These are phyloP conservation scores for Chionodraco myersi DNA, from an alignment of 2,113 vertebrate genomes.

Conservation along the genomic window DNA sequence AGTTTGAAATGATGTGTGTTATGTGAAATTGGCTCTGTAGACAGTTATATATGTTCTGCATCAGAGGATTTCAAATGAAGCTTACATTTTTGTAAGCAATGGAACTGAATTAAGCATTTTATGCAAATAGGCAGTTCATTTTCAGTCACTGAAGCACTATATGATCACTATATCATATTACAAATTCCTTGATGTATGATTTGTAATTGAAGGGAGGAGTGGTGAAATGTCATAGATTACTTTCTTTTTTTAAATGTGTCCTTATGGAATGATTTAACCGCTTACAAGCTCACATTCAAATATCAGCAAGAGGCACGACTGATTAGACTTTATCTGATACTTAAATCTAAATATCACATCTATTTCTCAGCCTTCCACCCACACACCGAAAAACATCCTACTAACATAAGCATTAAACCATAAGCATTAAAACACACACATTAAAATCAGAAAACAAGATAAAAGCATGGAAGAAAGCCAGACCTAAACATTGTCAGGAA, in stretches of 20 bases:
- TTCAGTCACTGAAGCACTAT: neutral
- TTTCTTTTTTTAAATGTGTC: conserved; percentile 2
- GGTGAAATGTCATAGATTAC: neutral
- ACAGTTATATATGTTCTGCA: neutral
- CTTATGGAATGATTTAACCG: neutral
- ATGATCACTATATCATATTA: neutral
- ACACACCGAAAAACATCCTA: conserved; percentile 2
- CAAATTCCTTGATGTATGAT: conserved; percentile 4
- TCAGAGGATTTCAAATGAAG: neutral
- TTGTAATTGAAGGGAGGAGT: neutral
- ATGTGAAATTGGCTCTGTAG: neutral
- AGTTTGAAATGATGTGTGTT: neutral
- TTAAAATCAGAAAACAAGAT: conserved; percentile 53
- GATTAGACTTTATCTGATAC: conserved; percentile 8
- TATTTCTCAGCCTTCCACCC: conserved; percentile 1
- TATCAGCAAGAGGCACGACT: neutral
- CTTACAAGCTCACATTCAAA: conserved; percentile 12
- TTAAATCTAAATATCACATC: neutral
- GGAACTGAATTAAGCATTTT: neutral
- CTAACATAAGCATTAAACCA: conserved; percentile 23
- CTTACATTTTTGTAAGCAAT: neutral
- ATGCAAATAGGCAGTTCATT: neutral
- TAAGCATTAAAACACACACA: neutral
- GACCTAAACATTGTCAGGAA: conserved; percentile 61
- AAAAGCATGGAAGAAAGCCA: conserved; percentile 63